Evolutionary conservation across 2,888 invertebrate species (phyloP).

Genomic region (Acronicta alni): DNA sequence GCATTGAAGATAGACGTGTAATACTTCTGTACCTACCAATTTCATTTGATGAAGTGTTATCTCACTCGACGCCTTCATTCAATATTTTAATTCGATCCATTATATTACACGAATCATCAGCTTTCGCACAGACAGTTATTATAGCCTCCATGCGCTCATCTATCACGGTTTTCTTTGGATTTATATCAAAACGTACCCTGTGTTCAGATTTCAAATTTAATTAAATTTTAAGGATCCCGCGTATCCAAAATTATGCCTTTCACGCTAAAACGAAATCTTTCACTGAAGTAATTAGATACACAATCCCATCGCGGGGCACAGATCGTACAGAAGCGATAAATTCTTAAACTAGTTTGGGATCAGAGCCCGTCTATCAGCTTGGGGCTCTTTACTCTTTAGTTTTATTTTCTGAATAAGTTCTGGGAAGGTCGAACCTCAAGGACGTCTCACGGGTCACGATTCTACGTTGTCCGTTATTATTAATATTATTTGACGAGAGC

Average conservation of each 20-base stretch:
- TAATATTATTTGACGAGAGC: constrained; percentile 61
- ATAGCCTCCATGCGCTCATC: constrained; percentile 59
- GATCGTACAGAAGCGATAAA: constrained; percentile 74
- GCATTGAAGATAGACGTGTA: constrained; percentile 6
- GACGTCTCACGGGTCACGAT: constrained; percentile 70
- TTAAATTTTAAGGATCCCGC: constrained; percentile 58
- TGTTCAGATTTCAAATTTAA: constrained; percentile 62
- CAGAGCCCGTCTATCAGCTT: constrained; percentile 68
- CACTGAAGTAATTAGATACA: constrained; percentile 65
- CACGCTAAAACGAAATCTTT: constrained; percentile 62
- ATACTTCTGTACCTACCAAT: constrained; percentile 37
- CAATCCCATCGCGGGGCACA: constrained; percentile 59
- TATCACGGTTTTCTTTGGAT: constrained; percentile 64
- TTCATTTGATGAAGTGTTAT: constrained; percentile 61
- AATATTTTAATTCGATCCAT: constrained; percentile 59
- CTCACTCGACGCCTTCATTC: constrained; percentile 55
- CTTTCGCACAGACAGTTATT: constrained; percentile 65
- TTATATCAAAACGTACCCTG: constrained; percentile 58
- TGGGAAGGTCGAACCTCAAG: constrained; percentile 82
- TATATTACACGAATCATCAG: constrained; percentile 58
- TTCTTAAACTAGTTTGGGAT: constrained; percentile 72
- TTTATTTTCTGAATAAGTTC: constrained; percentile 77
- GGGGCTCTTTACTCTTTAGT: constrained; percentile 69
- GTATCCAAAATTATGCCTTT: constrained; percentile 38
- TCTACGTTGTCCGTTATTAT: constrained; percentile 58